These are phyloP conservation scores for Nebria ingens DNA, from an alignment of 1,140 invertebrate species.

Conservation along the genomic window DNA sequence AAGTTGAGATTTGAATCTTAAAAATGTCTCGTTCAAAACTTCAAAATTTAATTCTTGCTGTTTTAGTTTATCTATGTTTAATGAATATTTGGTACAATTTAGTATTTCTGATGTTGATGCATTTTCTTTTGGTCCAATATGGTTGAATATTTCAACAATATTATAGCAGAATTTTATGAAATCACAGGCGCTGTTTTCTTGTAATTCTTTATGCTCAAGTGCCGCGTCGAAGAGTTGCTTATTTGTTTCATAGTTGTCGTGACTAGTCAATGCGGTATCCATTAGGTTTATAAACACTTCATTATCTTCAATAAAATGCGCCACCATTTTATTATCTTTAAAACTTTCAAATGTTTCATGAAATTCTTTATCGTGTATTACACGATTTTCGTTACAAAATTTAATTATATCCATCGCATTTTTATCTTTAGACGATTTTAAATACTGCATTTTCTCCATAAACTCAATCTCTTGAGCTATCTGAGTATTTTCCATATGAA, in stretches of 20 bases:
- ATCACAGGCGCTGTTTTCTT: conserved; percentile 12
- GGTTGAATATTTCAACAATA: conserved; percentile 17
- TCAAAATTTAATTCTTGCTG: conserved; percentile 19
- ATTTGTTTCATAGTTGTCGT: conserved; percentile 18
- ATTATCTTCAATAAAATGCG: conserved; percentile 17
- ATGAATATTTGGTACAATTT: conserved; percentile 16
- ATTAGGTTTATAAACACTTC: conserved; percentile 24
- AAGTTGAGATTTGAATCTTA: conserved; percentile 18
- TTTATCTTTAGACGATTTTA: conserved; percentile 27
- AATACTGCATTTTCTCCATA: conserved; percentile 33
- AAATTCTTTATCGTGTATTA: conserved; percentile 17
- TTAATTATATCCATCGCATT: conserved; percentile 27
- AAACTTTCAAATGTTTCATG: conserved; percentile 17
- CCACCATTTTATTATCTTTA: conserved; percentile 14
- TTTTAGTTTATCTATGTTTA: conserved; percentile 19
- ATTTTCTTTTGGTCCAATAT: conserved; percentile 14
- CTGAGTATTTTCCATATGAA: conserved; percentile 32
- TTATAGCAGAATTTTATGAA: conserved; percentile 18
- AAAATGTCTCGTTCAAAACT: conserved; percentile 17
- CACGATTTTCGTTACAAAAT: conserved; percentile 16
- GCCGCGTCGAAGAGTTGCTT: conserved; percentile 19
- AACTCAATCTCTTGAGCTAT: conserved; percentile 35
- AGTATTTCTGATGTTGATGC: conserved; percentile 20
- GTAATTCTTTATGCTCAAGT: conserved; percentile 17
- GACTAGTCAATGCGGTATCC: conserved; percentile 23